A percentile compares a stretch with the other conserved stretches of the same genome.
These are phyloP conservation scores for Prolemur simus DNA, from an alignment of 2,113 vertebrate species.

Conservation along the genomic window DNA sequence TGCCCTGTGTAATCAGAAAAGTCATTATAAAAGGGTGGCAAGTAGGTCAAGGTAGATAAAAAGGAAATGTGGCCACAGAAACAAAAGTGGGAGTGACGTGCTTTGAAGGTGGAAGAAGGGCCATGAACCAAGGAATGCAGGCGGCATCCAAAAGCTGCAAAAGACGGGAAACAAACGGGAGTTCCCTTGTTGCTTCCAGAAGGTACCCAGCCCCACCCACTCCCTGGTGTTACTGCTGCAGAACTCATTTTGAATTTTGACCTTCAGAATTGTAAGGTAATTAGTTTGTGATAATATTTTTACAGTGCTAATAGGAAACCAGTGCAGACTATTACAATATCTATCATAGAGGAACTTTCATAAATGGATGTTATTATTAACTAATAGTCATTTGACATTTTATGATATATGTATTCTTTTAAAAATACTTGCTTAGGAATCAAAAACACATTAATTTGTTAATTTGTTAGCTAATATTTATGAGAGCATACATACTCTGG, in stretches of 20 bases:
- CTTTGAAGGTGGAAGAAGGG: not conserved
- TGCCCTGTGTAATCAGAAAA: not conserved
- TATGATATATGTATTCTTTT: not conserved
- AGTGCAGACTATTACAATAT: not conserved
- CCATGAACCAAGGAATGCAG: not conserved
- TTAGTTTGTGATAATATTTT: not conserved
- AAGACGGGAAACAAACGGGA: accelerated
- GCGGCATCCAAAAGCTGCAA: accelerated
- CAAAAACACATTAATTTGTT: not conserved
- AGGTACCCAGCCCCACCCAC: not conserved
- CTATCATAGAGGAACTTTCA: not conserved
- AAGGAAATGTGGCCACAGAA: not conserved
- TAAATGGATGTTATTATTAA: not conserved
- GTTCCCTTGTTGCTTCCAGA: not conserved
- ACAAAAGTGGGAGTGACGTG: not conserved
- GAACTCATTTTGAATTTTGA: not conserved
- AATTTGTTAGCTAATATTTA: not conserved
- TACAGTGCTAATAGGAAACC: not conserved
- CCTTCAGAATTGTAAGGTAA: not conserved
- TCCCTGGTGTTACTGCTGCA: not conserved
- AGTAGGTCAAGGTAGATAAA: not conserved
- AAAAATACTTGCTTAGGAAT: not conserved
- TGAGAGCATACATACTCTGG: not conserved
- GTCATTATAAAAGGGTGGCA: not conserved
- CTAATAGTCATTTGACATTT: not conserved